These are phyloP conservation scores for Morpho deidamia DNA, from an alignment of 2,888 invertebrate genomes.

Conservation along the genomic window DNA sequence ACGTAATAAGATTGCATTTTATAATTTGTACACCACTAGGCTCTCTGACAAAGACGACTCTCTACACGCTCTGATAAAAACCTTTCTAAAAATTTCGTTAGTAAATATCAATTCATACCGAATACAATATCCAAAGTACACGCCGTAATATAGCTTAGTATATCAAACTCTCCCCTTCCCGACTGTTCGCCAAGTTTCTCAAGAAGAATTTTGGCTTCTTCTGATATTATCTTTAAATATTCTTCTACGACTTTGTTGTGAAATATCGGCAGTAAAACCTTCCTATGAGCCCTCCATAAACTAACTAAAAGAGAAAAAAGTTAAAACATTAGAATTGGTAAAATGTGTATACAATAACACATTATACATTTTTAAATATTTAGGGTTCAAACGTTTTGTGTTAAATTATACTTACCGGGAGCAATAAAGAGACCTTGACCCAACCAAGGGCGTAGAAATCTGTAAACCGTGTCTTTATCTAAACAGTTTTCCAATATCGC, in stretches of 20 bases:
- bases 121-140: slow-evolving; percentile 32
- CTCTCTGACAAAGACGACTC: too few species aligned
- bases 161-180: slow-evolving; percentile 62
- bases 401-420: slow-evolving; percentile 42
- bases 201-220: slow-evolving; percentile 72
- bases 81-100: too few species aligned
- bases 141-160: slow-evolving; percentile 72
- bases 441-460: slow-evolving; percentile 60
- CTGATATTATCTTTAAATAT: slow-evolving; percentile 79
- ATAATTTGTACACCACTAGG: too few species aligned
- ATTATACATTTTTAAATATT: background rate
- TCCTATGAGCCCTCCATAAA: slow-evolving; percentile 80
- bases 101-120: background rate
- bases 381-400: background rate
- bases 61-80: too few species aligned
- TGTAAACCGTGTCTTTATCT: slow-evolving; percentile 59
- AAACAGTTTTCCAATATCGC: slow-evolving; percentile 58
- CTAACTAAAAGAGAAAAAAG: slow-evolving; percentile 50
- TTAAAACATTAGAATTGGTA: background rate
- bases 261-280: slow-evolving; percentile 81
- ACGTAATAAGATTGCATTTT: too few species aligned
- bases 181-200: slow-evolving; percentile 55
- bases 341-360: background rate
- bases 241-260: slow-evolving; percentile 81
- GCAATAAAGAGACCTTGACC: slow-evolving; percentile 64